Percentiles rank a stretch among this genome's conserved stretches.
Conservation (phyloP, 37 sponge, comb jelly and placozoan species). For the Halisarca cf. caerulea region DNA sequence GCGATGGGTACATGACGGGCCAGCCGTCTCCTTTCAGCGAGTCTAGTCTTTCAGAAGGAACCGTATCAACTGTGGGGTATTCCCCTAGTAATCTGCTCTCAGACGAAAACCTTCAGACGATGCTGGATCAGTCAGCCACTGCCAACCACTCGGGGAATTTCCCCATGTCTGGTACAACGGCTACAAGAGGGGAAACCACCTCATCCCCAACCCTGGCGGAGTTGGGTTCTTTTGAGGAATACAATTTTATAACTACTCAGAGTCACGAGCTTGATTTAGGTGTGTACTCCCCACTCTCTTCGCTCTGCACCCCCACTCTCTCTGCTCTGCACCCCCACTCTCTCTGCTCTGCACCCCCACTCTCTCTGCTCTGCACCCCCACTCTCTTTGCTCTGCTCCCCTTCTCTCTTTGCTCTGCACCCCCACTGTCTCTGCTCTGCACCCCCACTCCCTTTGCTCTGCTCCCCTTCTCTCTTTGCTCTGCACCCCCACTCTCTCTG, state of each 20-base stretch:
- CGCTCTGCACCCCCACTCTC: too few species aligned
- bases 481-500: too few species aligned
- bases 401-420: too few species aligned
- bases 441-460: too few species aligned
- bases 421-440: too few species aligned
- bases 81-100: neutral
- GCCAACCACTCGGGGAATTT: too few species aligned
- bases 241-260: neutral
- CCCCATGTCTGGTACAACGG: neutral
- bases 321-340: too few species aligned
- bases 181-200: neutral
- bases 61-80: neutral
- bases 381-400: too few species aligned
- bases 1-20: slow-evolving; percentile 30
- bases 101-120: neutral
- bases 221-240: neutral
- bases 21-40: slow-evolving; percentile 26
- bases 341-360: too few species aligned
- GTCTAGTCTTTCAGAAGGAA: neutral
- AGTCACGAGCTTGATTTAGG: neutral
- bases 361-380: too few species aligned
- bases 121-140: neutral
- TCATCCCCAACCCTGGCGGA: neutral
- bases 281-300: neutral
- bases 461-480: too few species aligned